A percentile compares a stretch with the other conserved stretches of the same genome.
phyloP scores from a whole-genome alignment of 1,140 invertebrate genomes.

The Venustaconcha ellipsiformis region DNA sequence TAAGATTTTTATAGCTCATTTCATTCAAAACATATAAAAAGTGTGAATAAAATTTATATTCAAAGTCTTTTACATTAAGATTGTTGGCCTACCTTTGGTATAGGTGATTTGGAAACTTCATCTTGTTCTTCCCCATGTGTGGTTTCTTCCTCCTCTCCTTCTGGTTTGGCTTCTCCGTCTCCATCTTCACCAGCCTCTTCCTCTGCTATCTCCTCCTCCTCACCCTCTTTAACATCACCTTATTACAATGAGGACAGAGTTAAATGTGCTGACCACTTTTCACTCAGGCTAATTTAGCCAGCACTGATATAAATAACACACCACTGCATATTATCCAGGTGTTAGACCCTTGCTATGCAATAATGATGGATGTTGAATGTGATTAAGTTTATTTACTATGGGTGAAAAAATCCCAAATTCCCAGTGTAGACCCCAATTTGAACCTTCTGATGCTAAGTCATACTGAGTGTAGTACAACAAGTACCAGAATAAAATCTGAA shows the following conservation, averaged over 20 bases:
- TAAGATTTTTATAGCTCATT: too few species aligned
- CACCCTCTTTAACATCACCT: slow-evolving; percentile 19
- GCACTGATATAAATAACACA: not conserved
- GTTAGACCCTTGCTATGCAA: too few species aligned
- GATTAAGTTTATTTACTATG: too few species aligned
- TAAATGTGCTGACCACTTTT: not conserved
- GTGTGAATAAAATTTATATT: not conserved
- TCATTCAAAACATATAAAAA: too few species aligned
- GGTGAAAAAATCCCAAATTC: too few species aligned
- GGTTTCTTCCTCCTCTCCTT: slow-evolving; percentile 22
- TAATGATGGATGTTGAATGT: too few species aligned
- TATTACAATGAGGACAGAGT: not conserved
- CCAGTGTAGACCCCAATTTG: too few species aligned
- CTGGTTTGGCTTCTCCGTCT: slow-evolving; percentile 15
- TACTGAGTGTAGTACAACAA: too few species aligned
- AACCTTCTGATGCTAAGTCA: too few species aligned
- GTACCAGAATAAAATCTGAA: too few species aligned
- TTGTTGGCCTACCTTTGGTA: slow-evolving; percentile 47
- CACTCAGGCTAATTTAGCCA: not conserved
- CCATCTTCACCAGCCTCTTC: slow-evolving; percentile 14
- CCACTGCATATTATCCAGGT: too few species aligned
- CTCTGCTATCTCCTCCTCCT: slow-evolving; percentile 14
- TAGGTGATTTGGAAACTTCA: slow-evolving; percentile 36
- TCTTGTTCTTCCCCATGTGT: slow-evolving; percentile 21
- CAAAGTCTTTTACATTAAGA: not conserved